Evolutionary conservation across 2,797 vertebrate genomes (phyloP).

Genomic region (Eulemur albifrons): DNA sequence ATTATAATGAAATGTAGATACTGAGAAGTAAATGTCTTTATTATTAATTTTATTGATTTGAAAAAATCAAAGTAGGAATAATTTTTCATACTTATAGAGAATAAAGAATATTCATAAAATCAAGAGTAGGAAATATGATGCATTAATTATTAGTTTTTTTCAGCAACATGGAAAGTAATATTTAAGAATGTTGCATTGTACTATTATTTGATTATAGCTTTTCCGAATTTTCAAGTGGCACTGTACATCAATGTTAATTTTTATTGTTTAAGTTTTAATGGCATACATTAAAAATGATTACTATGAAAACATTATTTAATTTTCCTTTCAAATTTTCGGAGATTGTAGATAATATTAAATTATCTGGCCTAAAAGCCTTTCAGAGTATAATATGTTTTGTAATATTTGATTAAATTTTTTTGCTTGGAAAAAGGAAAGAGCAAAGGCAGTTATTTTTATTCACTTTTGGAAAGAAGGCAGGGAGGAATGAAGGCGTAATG

Average conservation of each 20-base stretch:
- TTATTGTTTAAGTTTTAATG: conserved; percentile 21
- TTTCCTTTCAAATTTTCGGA: conserved; percentile 40
- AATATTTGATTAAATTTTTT: conserved; percentile 43
- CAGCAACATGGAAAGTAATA: neutral
- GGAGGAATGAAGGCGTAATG: neutral
- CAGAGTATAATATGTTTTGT: neutral
- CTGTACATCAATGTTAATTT: conserved; percentile 35
- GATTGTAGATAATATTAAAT: conserved; percentile 26
- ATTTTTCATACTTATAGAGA: conserved; percentile 17
- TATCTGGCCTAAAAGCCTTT: conserved; percentile 53
- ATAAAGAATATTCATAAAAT: conserved; percentile 37
- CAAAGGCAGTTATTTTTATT: neutral
- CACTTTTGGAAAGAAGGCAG: neutral
- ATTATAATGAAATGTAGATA: conserved; percentile 43
- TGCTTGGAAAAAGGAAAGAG: neutral
- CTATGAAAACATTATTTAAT: conserved; percentile 53
- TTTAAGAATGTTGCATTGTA: neutral
- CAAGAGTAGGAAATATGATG: neutral
- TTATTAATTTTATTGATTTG: conserved; percentile 54
- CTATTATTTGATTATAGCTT: neutral
- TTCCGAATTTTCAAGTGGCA: conserved; percentile 4
- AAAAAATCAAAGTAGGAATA: neutral
- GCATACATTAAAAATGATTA: conserved; percentile 33
- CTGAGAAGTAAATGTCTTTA: conserved; percentile 34
- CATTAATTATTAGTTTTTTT: conserved; percentile 4